Evolutionary conservation across 1,140 invertebrate species (phyloP).

Genomic region (Ruditapes philippinarum): DNA sequence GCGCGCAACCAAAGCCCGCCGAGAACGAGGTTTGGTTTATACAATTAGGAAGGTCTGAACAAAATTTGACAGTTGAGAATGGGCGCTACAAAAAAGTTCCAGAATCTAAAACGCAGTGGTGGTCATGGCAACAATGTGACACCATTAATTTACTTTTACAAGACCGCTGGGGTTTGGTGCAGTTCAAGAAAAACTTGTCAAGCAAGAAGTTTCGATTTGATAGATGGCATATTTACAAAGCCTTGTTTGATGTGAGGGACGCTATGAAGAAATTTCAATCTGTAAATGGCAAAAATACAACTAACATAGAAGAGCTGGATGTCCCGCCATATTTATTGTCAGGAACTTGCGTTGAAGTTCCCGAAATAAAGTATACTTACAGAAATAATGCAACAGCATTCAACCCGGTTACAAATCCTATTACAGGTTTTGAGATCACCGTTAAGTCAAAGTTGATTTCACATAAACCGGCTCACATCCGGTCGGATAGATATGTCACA

Average conservation of each 20-base stretch:
- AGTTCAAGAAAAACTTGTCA: conserved; percentile 18
- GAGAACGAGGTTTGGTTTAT: conserved; percentile 52
- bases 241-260: conserved; percentile 59
- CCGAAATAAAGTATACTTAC: conserved; percentile 8
- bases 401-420: background rate
- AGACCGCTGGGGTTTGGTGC: conserved; percentile 49
- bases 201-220: conserved; percentile 38
- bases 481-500: conserved; percentile 45
- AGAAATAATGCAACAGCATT: conserved; percentile 30
- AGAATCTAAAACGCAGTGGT: conserved; percentile 17
- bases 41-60: conserved; percentile 52
- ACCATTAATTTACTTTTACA: conserved; percentile 53
- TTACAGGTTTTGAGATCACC: conserved; percentile 25
- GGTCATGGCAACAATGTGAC: conserved; percentile 52
- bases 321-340: conserved; percentile 59
- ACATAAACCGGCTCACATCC: conserved; percentile 48
- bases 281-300: conserved; percentile 24
- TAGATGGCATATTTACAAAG: conserved; percentile 53
- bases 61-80: conserved; percentile 12
- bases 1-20: background rate
- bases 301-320: conserved; percentile 46
- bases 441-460: conserved; percentile 39
- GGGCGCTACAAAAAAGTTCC: conserved; percentile 24
- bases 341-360: conserved; percentile 33
- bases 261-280: conserved; percentile 48